Evolutionary conservation across 2,888 invertebrate genomes (phyloP).

Genomic region (Pycnomerus fuliginosus): DNA sequence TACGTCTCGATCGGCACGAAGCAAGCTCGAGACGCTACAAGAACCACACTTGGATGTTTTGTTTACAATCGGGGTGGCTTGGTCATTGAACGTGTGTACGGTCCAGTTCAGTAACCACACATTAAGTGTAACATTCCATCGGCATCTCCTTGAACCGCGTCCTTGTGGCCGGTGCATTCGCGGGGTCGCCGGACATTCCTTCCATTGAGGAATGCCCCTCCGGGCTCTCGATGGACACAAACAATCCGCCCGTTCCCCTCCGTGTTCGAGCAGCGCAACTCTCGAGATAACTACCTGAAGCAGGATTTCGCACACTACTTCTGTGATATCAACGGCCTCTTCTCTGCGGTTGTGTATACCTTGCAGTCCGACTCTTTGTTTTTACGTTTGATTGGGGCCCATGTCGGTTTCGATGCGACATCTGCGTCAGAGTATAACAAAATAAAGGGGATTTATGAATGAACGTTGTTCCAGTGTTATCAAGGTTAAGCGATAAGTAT

Average conservation of each 20-base stretch:
- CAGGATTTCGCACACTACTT: slow-evolving; percentile 17
- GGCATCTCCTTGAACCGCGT: slow-evolving; percentile 43
- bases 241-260: slow-evolving; percentile 42
- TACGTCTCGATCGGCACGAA: too few relatives aligned
- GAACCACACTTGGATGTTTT: too few relatives aligned
- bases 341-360: too few relatives aligned
- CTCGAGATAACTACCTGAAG: slow-evolving; percentile 6
- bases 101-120: slow-evolving; percentile 21
- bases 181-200: slow-evolving; percentile 47
- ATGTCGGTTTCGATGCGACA: too few relatives aligned
- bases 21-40: too few relatives aligned
- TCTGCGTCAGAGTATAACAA: too few relatives aligned
- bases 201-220: slow-evolving; percentile 47
- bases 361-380: too few relatives aligned
- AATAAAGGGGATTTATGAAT: slow-evolving; percentile 20
- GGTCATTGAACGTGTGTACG: background rate
- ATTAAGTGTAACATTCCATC: slow-evolving; percentile 36
- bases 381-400: too few relatives aligned
- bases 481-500: slow-evolving; percentile 28
- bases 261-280: background rate
- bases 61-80: slow-evolving; percentile 7
- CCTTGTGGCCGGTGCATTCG: slow-evolving; percentile 46
- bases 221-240: slow-evolving; percentile 47
- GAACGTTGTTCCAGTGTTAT: slow-evolving; percentile 26
- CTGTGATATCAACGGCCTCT: too few relatives aligned